Conservation (phyloP, 2,113 vertebrate species). For the Thamnaconus septentrionalis region DNA sequence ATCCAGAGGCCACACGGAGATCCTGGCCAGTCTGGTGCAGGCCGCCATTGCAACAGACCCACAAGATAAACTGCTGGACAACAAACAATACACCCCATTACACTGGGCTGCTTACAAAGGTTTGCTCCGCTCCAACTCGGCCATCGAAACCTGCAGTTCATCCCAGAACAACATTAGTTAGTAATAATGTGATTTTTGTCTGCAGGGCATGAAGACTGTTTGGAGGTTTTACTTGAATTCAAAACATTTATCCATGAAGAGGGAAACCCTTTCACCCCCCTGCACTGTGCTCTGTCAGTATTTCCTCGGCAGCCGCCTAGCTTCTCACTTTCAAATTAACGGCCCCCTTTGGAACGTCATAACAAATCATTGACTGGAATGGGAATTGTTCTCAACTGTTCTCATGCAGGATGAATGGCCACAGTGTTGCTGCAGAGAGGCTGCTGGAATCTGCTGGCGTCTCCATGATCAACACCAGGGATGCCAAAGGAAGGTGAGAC, state of each 20-base stretch:
- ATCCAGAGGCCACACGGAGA: constrained; percentile 85
- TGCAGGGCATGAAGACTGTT: constrained; percentile 96
- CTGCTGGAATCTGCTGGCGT: constrained; percentile 90
- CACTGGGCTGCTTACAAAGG: constrained; percentile 98
- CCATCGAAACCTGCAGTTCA: not conserved
- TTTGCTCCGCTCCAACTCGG: constrained; percentile 52
- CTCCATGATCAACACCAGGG: constrained; percentile 96
- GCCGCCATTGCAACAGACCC: constrained; percentile 86
- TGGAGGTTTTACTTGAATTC: constrained; percentile 99
- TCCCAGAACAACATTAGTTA: not conserved
- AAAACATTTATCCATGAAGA: constrained; percentile 91
- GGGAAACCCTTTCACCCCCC: constrained; percentile 95
- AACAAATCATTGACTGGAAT: too few species aligned
- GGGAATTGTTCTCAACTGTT: not conserved
- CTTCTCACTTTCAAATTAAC: not conserved
- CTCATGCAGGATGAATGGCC: constrained; percentile 87
- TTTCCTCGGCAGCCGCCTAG: not conserved
- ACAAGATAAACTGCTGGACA: constrained; percentile 89
- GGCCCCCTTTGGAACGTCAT: not conserved
- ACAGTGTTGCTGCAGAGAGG: constrained; percentile 91
- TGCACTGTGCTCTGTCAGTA: constrained; percentile 99
- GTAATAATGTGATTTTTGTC: constrained; percentile 25
- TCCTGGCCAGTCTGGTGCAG: constrained; percentile 85
- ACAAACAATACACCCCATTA: constrained; percentile 91
- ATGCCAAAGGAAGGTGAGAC: constrained; percentile 95